phyloP scores from a whole-genome alignment of 2,113 vertebrate genomes.

The Actinemys pallida region DNA sequence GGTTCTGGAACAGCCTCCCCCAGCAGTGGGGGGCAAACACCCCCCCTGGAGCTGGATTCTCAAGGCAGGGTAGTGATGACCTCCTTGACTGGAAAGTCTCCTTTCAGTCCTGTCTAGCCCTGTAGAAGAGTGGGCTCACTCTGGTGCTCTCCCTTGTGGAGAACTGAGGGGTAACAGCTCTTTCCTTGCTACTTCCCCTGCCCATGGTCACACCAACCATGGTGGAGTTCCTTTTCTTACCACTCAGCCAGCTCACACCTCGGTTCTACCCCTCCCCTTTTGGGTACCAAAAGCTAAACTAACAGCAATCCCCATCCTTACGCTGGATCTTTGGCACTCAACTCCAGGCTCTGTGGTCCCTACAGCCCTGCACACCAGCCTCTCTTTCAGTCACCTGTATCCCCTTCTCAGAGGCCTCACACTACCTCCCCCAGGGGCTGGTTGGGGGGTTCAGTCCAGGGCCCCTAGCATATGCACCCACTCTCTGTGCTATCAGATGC shows the following conservation, averaged over 20 bases:
- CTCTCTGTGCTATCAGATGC: neutral
- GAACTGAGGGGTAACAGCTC: neutral
- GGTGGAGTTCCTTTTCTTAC: neutral
- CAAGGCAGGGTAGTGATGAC: accelerated
- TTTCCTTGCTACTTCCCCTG: neutral
- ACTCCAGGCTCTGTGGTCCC: neutral
- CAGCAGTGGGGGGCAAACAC: neutral
- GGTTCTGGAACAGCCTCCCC: neutral
- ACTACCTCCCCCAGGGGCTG: neutral
- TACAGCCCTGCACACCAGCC: too few relatives aligned
- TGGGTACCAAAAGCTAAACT: neutral
- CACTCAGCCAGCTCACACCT: neutral
- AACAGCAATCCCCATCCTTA: neutral
- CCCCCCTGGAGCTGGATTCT: neutral
- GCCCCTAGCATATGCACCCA: neutral
- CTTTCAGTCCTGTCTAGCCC: neutral
- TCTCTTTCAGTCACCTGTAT: neutral
- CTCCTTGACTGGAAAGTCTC: neutral
- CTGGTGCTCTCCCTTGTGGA: neutral
- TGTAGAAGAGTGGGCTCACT: neutral
- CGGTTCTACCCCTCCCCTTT: neutral
- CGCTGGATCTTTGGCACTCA: neutral
- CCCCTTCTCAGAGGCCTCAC: neutral
- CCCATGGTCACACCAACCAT: neutral
- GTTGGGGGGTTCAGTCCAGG: neutral